Conservation (phyloP, 2,113 vertebrate species). For the Thunnus maccoyii region DNA sequence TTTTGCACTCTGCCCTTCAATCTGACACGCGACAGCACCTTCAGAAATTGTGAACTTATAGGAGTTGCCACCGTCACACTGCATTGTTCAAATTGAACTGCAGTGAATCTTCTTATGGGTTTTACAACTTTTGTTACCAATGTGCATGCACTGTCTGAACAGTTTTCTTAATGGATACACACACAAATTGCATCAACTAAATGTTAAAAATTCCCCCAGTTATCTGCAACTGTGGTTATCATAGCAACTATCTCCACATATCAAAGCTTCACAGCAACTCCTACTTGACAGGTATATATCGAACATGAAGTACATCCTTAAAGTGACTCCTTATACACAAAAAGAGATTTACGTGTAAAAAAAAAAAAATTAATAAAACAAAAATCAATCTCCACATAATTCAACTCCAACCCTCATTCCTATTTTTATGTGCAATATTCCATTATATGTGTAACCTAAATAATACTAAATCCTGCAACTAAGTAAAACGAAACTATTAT, state of each 20-base stretch:
- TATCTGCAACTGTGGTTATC: not conserved
- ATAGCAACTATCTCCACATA: not conserved
- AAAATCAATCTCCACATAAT: too few relatives aligned
- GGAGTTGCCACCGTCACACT: not conserved
- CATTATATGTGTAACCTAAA: not conserved
- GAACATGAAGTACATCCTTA: too few relatives aligned
- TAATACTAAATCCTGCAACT: not conserved
- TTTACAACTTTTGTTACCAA: not conserved
- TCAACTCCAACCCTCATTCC: too few relatives aligned
- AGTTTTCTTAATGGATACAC: not conserved
- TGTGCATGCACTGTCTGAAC: not conserved
- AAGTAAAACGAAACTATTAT: not conserved
- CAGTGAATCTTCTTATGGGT: not conserved
- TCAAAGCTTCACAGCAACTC: not conserved
- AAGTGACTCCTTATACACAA: too few relatives aligned
- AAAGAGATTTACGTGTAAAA: too few relatives aligned
- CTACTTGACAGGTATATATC: too few relatives aligned
- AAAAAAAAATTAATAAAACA: too few relatives aligned
- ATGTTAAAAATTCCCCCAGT: not conserved
- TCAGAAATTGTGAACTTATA: constrained; percentile 2
- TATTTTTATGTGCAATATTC: not conserved
- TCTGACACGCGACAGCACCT: constrained; percentile 14
- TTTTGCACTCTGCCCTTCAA: not conserved
- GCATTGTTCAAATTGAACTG: not conserved
- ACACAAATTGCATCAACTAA: not conserved